A percentile compares a stretch with the other conserved stretches of the same genome.
phyloP scores from a whole-genome alignment of 2,113 vertebrate genomes.

The Canis aureus region DNA sequence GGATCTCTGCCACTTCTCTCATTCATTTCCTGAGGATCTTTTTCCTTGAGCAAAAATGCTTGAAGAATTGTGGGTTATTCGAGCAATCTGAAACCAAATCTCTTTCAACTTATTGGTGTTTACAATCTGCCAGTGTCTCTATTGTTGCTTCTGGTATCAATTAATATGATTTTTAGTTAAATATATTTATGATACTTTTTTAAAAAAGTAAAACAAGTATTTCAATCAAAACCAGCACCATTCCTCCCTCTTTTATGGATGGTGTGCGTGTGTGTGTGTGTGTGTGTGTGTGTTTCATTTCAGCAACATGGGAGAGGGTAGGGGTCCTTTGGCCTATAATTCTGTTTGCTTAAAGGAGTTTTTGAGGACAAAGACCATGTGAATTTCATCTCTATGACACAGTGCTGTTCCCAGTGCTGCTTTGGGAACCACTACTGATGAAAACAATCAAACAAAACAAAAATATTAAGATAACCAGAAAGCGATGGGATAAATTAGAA shows the following conservation, averaged over 20 bases:
- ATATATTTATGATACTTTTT: not conserved
- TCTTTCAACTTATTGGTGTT: not conserved
- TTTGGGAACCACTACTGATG: not conserved
- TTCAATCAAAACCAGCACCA: not conserved
- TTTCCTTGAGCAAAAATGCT: slow-evolving; percentile 24
- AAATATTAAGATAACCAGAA: slow-evolving; percentile 1
- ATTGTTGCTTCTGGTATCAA: not conserved
- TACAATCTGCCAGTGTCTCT: not conserved
- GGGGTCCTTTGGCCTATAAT: not conserved
- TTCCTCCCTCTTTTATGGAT: not conserved
- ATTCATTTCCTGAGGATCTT: not conserved
- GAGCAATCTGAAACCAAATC: not conserved
- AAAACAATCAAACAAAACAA: not conserved
- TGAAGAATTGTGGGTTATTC: not conserved
- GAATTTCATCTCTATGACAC: not conserved
- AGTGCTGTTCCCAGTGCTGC: not conserved
- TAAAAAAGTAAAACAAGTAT: slow-evolving; percentile 52
- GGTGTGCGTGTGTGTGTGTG: not conserved
- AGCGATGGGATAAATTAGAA: not conserved
- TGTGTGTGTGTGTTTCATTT: not conserved
- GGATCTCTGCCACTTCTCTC: not conserved
- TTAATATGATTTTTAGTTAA: not conserved
- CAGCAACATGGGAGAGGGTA: not conserved
- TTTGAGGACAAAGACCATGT: not conserved
- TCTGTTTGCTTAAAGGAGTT: not conserved